Evolutionary conservation across 2,113 vertebrate species (phyloP).

Genomic region (Girardinichthys multiradiatus): DNA sequence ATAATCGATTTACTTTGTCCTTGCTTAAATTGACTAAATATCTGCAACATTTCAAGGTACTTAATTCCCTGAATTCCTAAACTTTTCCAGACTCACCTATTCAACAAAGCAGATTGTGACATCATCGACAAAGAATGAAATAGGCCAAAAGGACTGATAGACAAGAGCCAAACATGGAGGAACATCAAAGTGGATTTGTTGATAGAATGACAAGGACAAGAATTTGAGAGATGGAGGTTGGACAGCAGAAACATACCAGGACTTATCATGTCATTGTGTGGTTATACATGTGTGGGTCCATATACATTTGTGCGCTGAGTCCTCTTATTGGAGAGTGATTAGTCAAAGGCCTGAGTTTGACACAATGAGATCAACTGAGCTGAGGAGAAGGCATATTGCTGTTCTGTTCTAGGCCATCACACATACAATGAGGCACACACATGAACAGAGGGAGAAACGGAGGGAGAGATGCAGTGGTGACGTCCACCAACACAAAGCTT

Average conservation of each 20-base stretch:
- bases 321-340: constrained; percentile 81
- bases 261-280: constrained; percentile 28
- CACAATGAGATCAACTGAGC: constrained; percentile 84
- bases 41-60: no score
- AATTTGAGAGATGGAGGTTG: constrained; percentile 9
- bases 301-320: constrained; percentile 64
- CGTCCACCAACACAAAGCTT: neutral
- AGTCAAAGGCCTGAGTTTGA: constrained; percentile 82
- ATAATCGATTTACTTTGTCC: no score
- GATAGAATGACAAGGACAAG: constrained; percentile 10
- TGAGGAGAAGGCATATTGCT: constrained; percentile 73
- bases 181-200: constrained; percentile 29
- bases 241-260: constrained; percentile 11
- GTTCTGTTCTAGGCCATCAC: constrained; percentile 80
- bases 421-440: constrained; percentile 26
- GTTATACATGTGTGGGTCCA: constrained; percentile 13
- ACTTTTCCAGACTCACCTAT: neutral
- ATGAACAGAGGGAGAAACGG: constrained; percentile 7
- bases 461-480: constrained; percentile 27
- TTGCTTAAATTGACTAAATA: no score
- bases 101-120: neutral
- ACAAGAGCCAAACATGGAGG: constrained; percentile 29
- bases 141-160: neutral
- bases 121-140: neutral
- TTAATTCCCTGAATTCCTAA: no score